Percentiles rank a stretch among this genome's conserved stretches.
Conservation (phyloP, 2,113 vertebrate species). For the Strigops habroptila region DNA sequence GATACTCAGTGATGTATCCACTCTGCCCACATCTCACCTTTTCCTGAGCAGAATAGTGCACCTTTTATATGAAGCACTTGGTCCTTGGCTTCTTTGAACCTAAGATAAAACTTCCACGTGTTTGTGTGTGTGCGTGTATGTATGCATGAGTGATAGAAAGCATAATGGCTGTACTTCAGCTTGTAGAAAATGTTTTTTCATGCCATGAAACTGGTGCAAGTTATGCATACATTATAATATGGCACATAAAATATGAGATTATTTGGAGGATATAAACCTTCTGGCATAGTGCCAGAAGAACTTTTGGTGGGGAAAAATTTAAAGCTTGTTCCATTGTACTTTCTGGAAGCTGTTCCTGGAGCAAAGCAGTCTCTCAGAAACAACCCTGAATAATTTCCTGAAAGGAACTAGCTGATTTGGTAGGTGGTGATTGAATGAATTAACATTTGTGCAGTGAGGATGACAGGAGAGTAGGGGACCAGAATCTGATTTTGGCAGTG, state of each 20-base stretch:
- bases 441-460: background rate
- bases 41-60: background rate
- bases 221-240: background rate
- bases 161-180: background rate
- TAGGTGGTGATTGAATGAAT: background rate
- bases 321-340: background rate
- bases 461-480: background rate
- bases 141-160: background rate
- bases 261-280: background rate
- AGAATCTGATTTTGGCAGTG: background rate
- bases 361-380: background rate
- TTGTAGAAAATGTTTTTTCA: background rate
- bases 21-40: background rate
- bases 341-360: background rate
- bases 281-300: background rate
- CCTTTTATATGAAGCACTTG: background rate
- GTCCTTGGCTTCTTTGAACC: background rate
- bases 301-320: background rate
- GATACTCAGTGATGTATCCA: background rate
- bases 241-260: background rate
- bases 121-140: accelerated
- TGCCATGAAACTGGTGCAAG: background rate
- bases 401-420: background rate
- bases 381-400: background rate
- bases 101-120: background rate